Conservation (phyloP, 2,797 vertebrate species). For the Sebastes cheni region DNA sequence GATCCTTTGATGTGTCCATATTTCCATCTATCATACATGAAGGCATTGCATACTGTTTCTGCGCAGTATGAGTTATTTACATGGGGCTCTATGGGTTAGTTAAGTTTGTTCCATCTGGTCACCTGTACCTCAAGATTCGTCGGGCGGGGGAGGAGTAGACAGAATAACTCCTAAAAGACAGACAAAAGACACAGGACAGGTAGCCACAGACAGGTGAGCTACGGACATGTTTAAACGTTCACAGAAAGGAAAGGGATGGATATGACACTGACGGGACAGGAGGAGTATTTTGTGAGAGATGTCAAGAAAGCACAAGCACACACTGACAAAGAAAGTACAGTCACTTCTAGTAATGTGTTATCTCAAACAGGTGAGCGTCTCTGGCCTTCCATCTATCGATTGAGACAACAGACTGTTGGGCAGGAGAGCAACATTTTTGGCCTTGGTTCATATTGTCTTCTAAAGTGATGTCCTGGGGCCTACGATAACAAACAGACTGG, state of each 20-base stretch:
- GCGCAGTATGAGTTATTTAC: constrained; percentile 50
- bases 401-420: constrained; percentile 12
- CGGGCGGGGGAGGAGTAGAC: constrained; percentile 74
- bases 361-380: neutral
- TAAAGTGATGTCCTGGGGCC: constrained; percentile 31
- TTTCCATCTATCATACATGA: constrained; percentile 10
- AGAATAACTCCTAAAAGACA: constrained; percentile 75
- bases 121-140: constrained; percentile 79
- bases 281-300: neutral
- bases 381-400: neutral
- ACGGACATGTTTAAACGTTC: constrained; percentile 29
- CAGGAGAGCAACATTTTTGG: constrained; percentile 17
- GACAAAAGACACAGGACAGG: constrained; percentile 54
- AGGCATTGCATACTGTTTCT: constrained; percentile 17
- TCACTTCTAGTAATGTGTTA: neutral
- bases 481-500: constrained; percentile 36
- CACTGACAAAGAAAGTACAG: neutral
- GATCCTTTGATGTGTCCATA: constrained; percentile 1
- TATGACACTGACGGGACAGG: neutral
- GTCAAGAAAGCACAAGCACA: constrained; percentile 13
- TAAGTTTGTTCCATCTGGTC: constrained; percentile 56
- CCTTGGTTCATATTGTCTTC: constrained; percentile 29
- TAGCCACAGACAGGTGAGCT: constrained; percentile 51
- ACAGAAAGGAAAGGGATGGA: constrained; percentile 27
- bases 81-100: constrained; percentile 46